Percentiles rank a stretch among this genome's conserved stretches.
These are phyloP conservation scores for Cyaniris semiargus DNA, from an alignment of 2,888 invertebrate genomes.

Conservation along the genomic window DNA sequence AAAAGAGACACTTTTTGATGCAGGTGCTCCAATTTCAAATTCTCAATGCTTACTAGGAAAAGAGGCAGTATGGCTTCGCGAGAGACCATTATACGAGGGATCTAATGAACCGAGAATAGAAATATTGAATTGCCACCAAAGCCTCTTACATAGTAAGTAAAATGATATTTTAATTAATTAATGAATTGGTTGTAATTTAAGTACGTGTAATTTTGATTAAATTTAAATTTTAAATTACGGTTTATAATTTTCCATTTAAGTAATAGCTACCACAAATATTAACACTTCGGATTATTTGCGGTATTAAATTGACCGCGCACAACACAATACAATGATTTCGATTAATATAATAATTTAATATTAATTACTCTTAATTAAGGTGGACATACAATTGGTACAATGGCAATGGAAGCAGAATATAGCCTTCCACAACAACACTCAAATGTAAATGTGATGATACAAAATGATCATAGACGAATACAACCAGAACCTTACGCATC, in stretches of 20 bases:
- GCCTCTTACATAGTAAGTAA: slow-evolving; percentile 62
- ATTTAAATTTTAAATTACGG: neutral
- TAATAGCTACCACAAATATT: neutral
- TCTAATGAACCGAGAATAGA: slow-evolving; percentile 72
- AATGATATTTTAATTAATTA: neutral
- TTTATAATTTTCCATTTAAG: neutral
- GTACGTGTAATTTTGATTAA: neutral
- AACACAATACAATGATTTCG: neutral
- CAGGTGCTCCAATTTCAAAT: slow-evolving; percentile 66
- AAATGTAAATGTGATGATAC: slow-evolving; percentile 60
- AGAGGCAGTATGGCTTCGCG: slow-evolving; percentile 74
- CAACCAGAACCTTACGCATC: slow-evolving; percentile 88
- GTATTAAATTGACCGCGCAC: slow-evolving; percentile 6
- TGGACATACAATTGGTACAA: slow-evolving; percentile 65
- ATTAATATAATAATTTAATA: neutral
- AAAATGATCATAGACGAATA: slow-evolving; percentile 61
- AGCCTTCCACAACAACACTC: slow-evolving; percentile 71
- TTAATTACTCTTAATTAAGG: slow-evolving; percentile 48
- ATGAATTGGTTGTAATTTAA: neutral
- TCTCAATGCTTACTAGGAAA: slow-evolving; percentile 73
- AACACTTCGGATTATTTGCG: neutral
- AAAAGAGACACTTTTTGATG: neutral
- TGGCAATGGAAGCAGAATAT: slow-evolving; percentile 75
- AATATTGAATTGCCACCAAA: slow-evolving; percentile 73
- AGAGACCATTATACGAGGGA: slow-evolving; percentile 70